Conservation (phyloP, 2,113 vertebrate genomes). For the Nyctibius bracteatus region DNA sequence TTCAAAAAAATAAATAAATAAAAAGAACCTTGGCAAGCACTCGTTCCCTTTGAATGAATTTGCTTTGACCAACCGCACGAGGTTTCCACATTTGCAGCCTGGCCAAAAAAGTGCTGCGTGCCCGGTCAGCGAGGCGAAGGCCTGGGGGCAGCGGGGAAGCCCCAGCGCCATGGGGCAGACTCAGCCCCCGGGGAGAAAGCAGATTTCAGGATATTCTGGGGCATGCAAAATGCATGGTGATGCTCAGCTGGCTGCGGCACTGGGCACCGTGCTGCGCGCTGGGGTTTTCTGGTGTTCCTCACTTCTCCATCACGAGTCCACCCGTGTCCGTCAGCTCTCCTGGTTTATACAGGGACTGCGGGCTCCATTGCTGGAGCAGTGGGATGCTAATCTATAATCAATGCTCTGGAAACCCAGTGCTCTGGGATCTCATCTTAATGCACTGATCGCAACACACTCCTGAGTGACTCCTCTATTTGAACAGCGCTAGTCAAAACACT, state of each 20-base stretch:
- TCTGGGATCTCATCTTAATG: constrained; percentile 16
- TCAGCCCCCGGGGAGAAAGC: not conserved
- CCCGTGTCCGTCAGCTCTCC: rapidly evolving
- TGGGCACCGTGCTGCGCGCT: rapidly evolving
- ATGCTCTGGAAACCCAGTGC: not conserved
- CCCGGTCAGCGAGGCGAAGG: not conserved
- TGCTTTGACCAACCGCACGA: not conserved
- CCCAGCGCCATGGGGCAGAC: rapidly evolving
- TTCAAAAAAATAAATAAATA: not conserved
- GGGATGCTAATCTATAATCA: constrained; percentile 31
- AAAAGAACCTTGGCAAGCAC: not conserved
- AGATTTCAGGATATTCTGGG: not conserved
- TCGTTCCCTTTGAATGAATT: not conserved
- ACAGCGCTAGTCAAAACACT: constrained; percentile 1
- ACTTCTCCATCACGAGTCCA: rapidly evolving
- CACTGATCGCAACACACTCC: not conserved
- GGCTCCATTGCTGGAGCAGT: not conserved
- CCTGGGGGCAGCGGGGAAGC: not conserved
- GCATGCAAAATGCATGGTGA: not conserved
- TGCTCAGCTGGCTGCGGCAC: not conserved
- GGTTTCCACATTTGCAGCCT: not conserved
- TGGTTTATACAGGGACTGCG: not conserved
- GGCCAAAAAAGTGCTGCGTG: rapidly evolving
- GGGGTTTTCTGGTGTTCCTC: rapidly evolving
- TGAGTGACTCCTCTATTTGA: not conserved